Percentiles rank a stretch among this genome's conserved stretches.
phyloP scores from a whole-genome alignment of 2,888 invertebrate species.

The Troides helena region DNA sequence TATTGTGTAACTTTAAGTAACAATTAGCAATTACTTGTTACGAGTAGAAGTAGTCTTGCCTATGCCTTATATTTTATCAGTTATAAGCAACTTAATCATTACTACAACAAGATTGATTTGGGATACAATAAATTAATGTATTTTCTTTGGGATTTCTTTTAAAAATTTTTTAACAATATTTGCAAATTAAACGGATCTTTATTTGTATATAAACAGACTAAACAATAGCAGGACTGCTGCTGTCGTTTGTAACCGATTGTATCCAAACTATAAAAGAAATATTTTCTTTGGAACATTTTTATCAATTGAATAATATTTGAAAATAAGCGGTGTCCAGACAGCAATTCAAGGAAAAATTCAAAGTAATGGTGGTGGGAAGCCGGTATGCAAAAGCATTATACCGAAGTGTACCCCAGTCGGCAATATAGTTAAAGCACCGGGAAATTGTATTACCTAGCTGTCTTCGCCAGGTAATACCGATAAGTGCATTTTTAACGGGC shows the following conservation, averaged over 20 bases:
- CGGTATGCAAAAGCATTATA: conserved; percentile 61
- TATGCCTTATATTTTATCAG: not conserved
- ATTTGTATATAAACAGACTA: not conserved
- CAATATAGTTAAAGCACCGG: conserved; percentile 58
- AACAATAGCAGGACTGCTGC: not conserved
- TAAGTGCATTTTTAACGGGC: conserved; percentile 70
- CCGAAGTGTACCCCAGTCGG: conserved; percentile 74
- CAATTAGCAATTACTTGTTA: not conserved
- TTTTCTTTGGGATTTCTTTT: not conserved
- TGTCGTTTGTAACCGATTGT: not conserved
- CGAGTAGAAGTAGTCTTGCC: not conserved
- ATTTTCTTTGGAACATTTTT: too few species aligned
- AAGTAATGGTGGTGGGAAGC: conserved; percentile 53
- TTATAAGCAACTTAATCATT: not conserved
- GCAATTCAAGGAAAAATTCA: conserved; percentile 46
- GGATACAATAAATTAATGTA: not conserved
- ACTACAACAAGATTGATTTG: not conserved
- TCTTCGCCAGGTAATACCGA: conserved; percentile 54
- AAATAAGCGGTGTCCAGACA: conserved; percentile 33
- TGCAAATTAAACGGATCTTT: not conserved
- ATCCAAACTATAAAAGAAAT: too few species aligned
- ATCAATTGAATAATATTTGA: not conserved
- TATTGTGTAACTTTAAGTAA: not conserved
- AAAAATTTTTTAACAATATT: not conserved
- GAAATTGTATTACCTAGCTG: conserved; percentile 73